phyloP scores from a whole-genome alignment of 2,797 vertebrate species.

The Gallinago nigripennis region DNA sequence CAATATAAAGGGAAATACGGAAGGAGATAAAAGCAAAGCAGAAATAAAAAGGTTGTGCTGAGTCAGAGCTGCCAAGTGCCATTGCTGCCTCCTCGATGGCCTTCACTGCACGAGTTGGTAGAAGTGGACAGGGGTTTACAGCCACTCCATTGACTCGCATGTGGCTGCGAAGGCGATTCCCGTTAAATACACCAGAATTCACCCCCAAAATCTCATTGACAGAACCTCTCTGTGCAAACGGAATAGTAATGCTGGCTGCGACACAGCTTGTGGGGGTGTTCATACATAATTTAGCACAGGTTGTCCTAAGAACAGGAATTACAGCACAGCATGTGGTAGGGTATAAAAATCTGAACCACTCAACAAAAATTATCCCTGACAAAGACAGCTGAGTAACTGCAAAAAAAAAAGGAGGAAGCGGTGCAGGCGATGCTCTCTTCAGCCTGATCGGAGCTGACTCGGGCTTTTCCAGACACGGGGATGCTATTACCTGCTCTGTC shows the following conservation, averaged over 20 bases:
- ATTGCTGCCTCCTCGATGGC: not conserved
- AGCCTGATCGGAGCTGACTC: not conserved
- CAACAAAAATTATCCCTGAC: not conserved
- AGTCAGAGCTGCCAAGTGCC: not conserved
- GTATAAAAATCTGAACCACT: not conserved
- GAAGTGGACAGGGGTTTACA: not conserved
- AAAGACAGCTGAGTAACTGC: not conserved
- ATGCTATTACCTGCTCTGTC: not conserved
- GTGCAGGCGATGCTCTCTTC: not conserved
- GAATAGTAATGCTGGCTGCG: not conserved
- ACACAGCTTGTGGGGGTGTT: not conserved
- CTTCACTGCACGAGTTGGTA: no score
- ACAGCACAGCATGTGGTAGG: not conserved
- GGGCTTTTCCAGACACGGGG: not conserved
- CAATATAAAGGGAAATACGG: not conserved
- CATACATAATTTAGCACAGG: not conserved
- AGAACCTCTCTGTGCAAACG: not conserved
- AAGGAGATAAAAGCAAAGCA: not conserved
- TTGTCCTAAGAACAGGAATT: not conserved
- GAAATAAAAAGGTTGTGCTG: not conserved
- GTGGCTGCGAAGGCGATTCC: not conserved
- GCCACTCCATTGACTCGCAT: not conserved
- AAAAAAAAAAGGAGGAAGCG: not conserved
- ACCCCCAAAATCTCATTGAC: not conserved
- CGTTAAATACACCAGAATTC: not conserved